phyloP scores from a whole-genome alignment of 2,888 invertebrate species.

The Brassicogethes aeneus region DNA sequence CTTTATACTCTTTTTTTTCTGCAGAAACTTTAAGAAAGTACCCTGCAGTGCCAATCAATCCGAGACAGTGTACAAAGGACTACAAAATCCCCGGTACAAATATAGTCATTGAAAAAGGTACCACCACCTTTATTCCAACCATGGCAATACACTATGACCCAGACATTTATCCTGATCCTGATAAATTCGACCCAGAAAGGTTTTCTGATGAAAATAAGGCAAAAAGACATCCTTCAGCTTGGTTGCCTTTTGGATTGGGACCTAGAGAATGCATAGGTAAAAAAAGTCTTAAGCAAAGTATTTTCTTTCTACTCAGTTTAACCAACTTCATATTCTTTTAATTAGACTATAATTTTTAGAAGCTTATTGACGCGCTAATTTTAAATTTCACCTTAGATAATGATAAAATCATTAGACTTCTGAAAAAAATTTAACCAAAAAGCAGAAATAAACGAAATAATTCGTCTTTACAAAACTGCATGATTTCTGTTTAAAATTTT shows the following conservation, averaged over 20 bases:
- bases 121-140: conserved; percentile 20
- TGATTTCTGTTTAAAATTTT: no score
- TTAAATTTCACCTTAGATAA: no score
- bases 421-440: no score
- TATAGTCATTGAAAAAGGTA: conserved; percentile 9
- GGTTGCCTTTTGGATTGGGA: conserved; percentile 20
- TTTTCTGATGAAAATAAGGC: conserved; percentile 27
- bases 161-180: conserved; percentile 33
- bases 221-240: conserved; percentile 21
- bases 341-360: no score
- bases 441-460: no score
- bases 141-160: conserved; percentile 33
- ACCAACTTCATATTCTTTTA: no score
- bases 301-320: no score
- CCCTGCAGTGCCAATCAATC: conserved; percentile 9
- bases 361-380: no score
- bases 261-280: conserved; percentile 16
- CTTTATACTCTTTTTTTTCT: neutral
- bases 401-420: no score
- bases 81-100: conserved; percentile 10
- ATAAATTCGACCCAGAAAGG: conserved; percentile 31
- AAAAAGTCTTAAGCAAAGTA: no score
- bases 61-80: conserved; percentile 12
- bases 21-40: conserved; percentile 17
- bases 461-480: no score